Percentiles rank a stretch among this genome's conserved stretches.
Evolutionary conservation across 2,113 vertebrate genomes (phyloP).

Genomic region (Corythoichthys intestinalis): DNA sequence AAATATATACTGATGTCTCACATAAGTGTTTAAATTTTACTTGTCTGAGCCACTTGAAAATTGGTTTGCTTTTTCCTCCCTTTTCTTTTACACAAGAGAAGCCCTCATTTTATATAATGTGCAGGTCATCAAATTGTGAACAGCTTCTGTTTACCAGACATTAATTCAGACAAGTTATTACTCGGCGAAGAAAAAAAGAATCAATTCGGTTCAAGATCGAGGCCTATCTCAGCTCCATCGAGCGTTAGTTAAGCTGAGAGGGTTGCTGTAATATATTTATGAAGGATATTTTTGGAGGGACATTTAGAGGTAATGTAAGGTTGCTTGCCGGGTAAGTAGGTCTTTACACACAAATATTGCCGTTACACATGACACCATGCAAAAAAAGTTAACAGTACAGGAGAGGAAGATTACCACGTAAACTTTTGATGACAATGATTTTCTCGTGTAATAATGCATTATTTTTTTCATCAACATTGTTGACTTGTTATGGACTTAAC

Average conservation of each 20-base stretch:
- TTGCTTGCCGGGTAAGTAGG: conserved; percentile 5
- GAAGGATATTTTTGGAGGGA: conserved; percentile 14
- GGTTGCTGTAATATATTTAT: conserved; percentile 3
- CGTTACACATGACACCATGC: neutral
- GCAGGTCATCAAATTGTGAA: conserved; percentile 6
- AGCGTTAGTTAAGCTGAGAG: conserved; percentile 17
- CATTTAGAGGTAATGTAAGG: conserved; percentile 23
- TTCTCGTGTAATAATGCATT: neutral
- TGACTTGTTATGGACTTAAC: neutral
- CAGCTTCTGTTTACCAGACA: conserved; percentile 30
- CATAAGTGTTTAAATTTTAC: conserved; percentile 15
- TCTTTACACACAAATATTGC: conserved; percentile 8
- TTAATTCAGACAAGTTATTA: conserved; percentile 21
- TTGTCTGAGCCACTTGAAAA: conserved; percentile 19
- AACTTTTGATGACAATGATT: neutral
- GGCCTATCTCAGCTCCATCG: conserved; percentile 19
- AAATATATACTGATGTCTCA: conserved; percentile 26
- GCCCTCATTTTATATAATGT: conserved; percentile 2
- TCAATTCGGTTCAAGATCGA: conserved; percentile 25
- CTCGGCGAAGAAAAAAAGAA: neutral
- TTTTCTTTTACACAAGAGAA: conserved; percentile 9
- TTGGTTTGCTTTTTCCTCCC: neutral
- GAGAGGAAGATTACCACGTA: neutral
- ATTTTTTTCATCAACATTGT: neutral
- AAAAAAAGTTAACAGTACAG: conserved; percentile 3